Evolutionary conservation across 2,797 vertebrate species (phyloP), one percentile per base, ranked within the genome.

Genomic region (Rhinella marina): DNA sequence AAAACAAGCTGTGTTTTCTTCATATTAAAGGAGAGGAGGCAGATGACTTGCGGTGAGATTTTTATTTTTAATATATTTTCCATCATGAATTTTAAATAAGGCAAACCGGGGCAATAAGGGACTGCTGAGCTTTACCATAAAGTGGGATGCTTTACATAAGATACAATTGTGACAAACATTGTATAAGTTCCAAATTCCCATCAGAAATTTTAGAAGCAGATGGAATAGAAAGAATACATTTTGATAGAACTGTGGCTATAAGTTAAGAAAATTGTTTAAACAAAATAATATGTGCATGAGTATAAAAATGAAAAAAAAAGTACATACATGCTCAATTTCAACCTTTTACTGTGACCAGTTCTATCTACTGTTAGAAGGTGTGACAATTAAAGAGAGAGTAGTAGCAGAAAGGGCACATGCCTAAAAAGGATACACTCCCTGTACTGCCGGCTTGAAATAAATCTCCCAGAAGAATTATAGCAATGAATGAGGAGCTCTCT

Each of bases 1-100:
- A 87, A 87, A 94, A 94, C 91, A 93, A 93, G 92, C 91, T 89
- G 89, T 89, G 91, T 92, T 93, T 93, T 90, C 91, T 92, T 92
- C 88, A 88, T 85, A 88, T 85, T 81, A 88, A 85, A 90, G 91
- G 92, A 88, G 91, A 92, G 88, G 90, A 85, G 0, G 90, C 90
- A 85, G 90, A 92, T 93, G 91, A 93, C 90, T 66, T 78, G 91
- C 90, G 91, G 29, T 61, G 72, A 92, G 91, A 92, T 89, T 91
- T 92, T 88, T 88, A 86, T 91, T 91, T 91, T 90, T 52, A 84
- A 76, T 75, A 76, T 29, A 48, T 84, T 84, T 84, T 62, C 21
- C 78, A 92, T 92, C 91, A 91, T 88, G 90, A 89, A 93, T 94
- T 93, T 93, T 86, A 93, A 93, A 92, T 90, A 92, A 91, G 87